phyloP scores from a whole-genome alignment of 2,888 invertebrate species.

The Proisotoma minuta region DNA sequence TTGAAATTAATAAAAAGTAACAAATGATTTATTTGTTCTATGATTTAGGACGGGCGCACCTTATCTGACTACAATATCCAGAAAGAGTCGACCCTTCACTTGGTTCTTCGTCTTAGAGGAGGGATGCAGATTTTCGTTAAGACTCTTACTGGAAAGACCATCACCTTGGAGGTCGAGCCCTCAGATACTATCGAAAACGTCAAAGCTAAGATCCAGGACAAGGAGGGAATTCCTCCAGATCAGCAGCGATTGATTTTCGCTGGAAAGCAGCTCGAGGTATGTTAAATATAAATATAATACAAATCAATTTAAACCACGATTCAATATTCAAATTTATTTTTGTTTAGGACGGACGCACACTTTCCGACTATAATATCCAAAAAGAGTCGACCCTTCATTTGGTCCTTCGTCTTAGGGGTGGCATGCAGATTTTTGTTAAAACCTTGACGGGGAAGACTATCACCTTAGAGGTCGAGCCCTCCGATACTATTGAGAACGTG shows the following conservation, averaged over 20 bases:
- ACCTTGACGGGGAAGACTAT: slow-evolving; percentile 93
- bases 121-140: slow-evolving; percentile 98
- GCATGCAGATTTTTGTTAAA: slow-evolving; percentile 98
- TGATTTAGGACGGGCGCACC: too few relatives aligned
- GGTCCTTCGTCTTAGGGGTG: slow-evolving; percentile 84
- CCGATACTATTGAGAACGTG: slow-evolving; percentile 92
- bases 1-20: too few relatives aligned
- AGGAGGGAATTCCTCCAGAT: slow-evolving; percentile 71
- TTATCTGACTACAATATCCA: too few relatives aligned
- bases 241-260: slow-evolving; percentile 73
- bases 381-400: slow-evolving; percentile 76
- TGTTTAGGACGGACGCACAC: slow-evolving; percentile 60
- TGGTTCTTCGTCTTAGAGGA: too few relatives aligned
- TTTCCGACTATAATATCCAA: slow-evolving; percentile 62
- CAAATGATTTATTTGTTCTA: too few relatives aligned
- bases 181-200: slow-evolving; percentile 94
- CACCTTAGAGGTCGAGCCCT: slow-evolving; percentile 87
- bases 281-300: too few relatives aligned
- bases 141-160: slow-evolving; percentile 90
- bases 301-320: too few relatives aligned
- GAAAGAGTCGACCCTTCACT: too few relatives aligned
- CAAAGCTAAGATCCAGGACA: slow-evolving; percentile 86
- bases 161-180: slow-evolving; percentile 87
- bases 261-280: slow-evolving; percentile 61
- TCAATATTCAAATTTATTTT: too few relatives aligned